phyloP scores from a whole-genome alignment of 2,888 invertebrate species.

The Geophilus truncorum region DNA sequence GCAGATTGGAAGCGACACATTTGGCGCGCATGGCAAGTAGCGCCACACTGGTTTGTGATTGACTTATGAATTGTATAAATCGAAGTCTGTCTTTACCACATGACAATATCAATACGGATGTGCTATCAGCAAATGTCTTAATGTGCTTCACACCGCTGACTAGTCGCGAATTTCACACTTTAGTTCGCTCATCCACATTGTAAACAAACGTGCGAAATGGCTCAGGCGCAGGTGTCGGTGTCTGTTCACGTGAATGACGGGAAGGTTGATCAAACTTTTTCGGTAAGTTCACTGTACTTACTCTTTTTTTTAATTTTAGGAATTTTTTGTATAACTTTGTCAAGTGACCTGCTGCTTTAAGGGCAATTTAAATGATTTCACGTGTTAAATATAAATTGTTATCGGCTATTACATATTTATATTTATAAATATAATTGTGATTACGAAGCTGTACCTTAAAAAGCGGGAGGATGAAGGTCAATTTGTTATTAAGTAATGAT shows the following conservation, averaged over 20 bases:
- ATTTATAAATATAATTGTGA: neutral
- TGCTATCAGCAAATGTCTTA: neutral
- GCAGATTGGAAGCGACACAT: neutral
- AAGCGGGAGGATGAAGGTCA: neutral
- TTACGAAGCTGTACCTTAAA: neutral
- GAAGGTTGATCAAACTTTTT: neutral
- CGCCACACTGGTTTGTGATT: neutral
- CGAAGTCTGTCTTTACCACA: neutral
- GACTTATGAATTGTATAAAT: neutral
- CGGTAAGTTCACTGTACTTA: neutral
- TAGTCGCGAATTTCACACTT: neutral
- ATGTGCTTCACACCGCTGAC: neutral
- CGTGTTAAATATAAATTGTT: no score
- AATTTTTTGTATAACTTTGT: no score
- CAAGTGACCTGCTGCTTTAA: no score
- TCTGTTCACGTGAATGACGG: neutral
- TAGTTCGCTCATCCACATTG: neutral
- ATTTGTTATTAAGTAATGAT: neutral
- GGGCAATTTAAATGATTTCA: no score
- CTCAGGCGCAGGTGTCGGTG: neutral
- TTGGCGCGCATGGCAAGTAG: neutral
- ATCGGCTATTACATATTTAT: no score
- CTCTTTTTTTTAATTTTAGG: neutral
- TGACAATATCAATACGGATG: conserved; percentile 7
- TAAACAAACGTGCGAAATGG: neutral